Evolutionary conservation across 2,888 invertebrate genomes (phyloP), one percentile per base, ranked within the genome.

Genomic region (Apamea anceps): DNA sequence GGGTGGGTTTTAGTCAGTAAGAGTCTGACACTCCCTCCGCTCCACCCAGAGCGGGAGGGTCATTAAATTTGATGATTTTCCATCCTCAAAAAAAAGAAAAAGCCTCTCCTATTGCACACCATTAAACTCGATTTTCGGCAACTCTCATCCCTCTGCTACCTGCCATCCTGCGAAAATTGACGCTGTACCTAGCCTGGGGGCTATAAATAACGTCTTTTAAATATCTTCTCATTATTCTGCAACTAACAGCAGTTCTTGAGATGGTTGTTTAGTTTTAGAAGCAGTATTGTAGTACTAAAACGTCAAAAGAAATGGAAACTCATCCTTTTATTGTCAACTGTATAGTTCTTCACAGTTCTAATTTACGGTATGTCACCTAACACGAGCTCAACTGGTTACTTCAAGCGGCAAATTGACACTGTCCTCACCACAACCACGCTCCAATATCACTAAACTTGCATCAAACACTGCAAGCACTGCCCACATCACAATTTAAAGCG

Each of bases 401-500:
- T 51, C 60, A 71, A 66, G 57, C 79, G 42, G 60, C 28, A 79
- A 71, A 79, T 71, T 21, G 15, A 2, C 18, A 32, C 32, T 80
- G 10, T 45, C n/a, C 21, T 25, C 48, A n/a, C 37, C 12, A 13
- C 7, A 32, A 67, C 37, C 28, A 60, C 54, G 13, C 54, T 67
- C 6, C 54, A 60, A 37, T 70, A 54, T 62, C 54, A 42, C 54
- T 63, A 68, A 51, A 79, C 42, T 42, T 57, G 60, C 67, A 65
- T 81, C 57, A 65, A 83, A 71, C 32, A 51, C 54, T 68, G 37
- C 63, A 45, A 72, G 45, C 51, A 1, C 48, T 66, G 25, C 68
- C 48, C 45, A 66, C 63, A 32, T 65, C 57, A 74, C 70, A 68
- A 75, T 25, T 73, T 66, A 79, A 63, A 84, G 54, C 60, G 62